Percentiles rank a stretch among this genome's conserved stretches.
phyloP scores from a whole-genome alignment of 2,888 invertebrate species.

The Anticlea derivata region DNA sequence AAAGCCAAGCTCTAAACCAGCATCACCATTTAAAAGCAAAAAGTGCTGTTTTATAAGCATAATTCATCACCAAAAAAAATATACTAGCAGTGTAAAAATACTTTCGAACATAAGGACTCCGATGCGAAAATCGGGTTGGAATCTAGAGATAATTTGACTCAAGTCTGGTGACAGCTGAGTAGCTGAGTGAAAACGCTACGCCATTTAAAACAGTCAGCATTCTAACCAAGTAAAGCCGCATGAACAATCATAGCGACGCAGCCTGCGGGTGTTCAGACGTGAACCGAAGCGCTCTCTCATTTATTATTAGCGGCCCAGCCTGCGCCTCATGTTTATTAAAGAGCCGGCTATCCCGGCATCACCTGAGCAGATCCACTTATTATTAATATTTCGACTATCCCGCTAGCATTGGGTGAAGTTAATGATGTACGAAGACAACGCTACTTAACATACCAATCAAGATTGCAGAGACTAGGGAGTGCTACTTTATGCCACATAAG shows the following conservation, averaged over 20 bases:
- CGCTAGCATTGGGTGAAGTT: conserved; percentile 9
- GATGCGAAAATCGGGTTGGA: too few relatives aligned
- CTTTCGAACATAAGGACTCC: too few relatives aligned
- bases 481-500: too few relatives aligned
- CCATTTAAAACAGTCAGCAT: not conserved
- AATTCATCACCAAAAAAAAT: too few relatives aligned
- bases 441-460: too few relatives aligned
- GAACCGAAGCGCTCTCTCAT: conserved; percentile 20
- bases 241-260: conserved; percentile 6
- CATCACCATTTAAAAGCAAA: too few relatives aligned
- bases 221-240: conserved; percentile 2
- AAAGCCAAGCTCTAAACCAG: too few relatives aligned
- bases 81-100: too few relatives aligned
- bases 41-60: too few relatives aligned
- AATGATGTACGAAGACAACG: conserved; percentile 13
- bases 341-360: conserved; percentile 32
- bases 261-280: conserved; percentile 19
- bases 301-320: conserved; percentile 31
- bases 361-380: conserved; percentile 31
- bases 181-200: too few relatives aligned
- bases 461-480: conserved; percentile 3
- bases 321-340: conserved; percentile 40
- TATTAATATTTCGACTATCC: conserved; percentile 24
- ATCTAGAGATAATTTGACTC: too few relatives aligned
- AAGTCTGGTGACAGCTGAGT: too few relatives aligned